Percentiles rank a stretch among this genome's conserved stretches.
Evolutionary conservation across 2,888 invertebrate genomes (phyloP).

Genomic region (Morinoia aosen): DNA sequence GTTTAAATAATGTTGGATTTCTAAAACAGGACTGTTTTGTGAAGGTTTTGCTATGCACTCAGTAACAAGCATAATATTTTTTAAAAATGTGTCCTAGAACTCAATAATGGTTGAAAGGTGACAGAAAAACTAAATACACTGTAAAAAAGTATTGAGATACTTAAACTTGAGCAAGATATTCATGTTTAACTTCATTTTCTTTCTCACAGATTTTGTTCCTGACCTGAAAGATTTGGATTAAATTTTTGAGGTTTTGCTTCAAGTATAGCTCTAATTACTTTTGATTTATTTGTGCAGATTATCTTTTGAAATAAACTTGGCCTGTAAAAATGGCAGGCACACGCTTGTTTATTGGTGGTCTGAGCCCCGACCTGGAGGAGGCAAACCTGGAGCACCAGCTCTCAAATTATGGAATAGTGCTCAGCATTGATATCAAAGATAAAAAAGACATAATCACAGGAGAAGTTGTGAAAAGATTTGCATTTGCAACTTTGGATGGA

Average conservation of each 20-base stretch:
- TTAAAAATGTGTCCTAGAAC: too few relatives aligned
- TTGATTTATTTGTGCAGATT: not conserved
- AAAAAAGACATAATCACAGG: constrained; percentile 39
- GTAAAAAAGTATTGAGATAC: too few relatives aligned
- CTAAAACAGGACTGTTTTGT: too few relatives aligned
- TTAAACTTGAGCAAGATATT: too few relatives aligned
- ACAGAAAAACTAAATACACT: too few relatives aligned
- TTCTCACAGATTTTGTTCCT: too few relatives aligned
- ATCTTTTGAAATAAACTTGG: not conserved
- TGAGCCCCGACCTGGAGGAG: constrained; percentile 13
- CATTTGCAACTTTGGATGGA: constrained; percentile 46
- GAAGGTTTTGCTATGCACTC: too few relatives aligned
- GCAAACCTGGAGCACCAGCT: constrained; percentile 21
- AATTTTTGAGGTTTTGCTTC: not conserved
- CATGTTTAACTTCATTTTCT: too few relatives aligned
- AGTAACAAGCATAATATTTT: too few relatives aligned
- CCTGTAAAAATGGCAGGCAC: not conserved
- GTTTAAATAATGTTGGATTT: too few relatives aligned
- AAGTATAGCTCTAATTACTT: not conserved
- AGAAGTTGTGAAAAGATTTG: constrained; percentile 44
- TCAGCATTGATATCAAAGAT: constrained; percentile 34
- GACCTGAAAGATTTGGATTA: too few relatives aligned
- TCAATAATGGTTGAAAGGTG: too few relatives aligned
- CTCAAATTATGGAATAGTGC: not conserved
- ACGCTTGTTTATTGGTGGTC: constrained; percentile 22